These are phyloP conservation scores for Ficedula albicollis DNA, from an alignment of 2,797 vertebrate genomes.

Conservation along the genomic window DNA sequence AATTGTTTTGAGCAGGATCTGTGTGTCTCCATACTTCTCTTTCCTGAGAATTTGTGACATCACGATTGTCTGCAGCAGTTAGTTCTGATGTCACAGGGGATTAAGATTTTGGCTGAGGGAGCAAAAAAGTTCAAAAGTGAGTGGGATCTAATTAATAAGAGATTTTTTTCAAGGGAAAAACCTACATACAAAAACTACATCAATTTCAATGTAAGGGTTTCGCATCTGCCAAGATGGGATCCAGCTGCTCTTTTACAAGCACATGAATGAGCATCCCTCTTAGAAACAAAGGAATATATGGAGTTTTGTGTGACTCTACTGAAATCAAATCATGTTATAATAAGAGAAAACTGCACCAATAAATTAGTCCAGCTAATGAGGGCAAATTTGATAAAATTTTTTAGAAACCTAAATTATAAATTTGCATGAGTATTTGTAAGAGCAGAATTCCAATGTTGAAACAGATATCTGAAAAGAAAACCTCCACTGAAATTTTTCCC, in stretches of 20 bases:
- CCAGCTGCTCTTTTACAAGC: slow-evolving; percentile 39
- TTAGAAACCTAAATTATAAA: not conserved
- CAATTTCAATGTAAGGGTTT: not conserved
- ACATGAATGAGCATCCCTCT: not conserved
- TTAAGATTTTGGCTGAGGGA: not conserved
- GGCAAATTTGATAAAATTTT: not conserved
- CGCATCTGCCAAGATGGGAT: slow-evolving; percentile 9
- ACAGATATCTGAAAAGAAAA: not conserved
- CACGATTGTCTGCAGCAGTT: not conserved
- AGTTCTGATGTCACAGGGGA: not conserved
- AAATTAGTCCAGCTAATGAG: not conserved
- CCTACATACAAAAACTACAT: not conserved
- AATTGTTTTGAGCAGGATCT: not conserved
- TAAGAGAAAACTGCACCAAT: not conserved
- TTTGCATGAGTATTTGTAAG: not conserved
- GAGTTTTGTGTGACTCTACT: not conserved
- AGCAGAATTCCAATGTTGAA: not conserved
- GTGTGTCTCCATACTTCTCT: not conserved
- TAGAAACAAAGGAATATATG: not conserved
- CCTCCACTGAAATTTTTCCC: not conserved
- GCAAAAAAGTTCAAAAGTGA: not conserved
- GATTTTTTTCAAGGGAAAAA: not conserved
- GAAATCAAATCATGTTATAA: not conserved
- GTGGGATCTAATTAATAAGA: not conserved
- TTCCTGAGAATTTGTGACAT: not conserved